phyloP scores from a whole-genome alignment of 2,888 invertebrate species.

The Limnephilus rhombicus region DNA sequence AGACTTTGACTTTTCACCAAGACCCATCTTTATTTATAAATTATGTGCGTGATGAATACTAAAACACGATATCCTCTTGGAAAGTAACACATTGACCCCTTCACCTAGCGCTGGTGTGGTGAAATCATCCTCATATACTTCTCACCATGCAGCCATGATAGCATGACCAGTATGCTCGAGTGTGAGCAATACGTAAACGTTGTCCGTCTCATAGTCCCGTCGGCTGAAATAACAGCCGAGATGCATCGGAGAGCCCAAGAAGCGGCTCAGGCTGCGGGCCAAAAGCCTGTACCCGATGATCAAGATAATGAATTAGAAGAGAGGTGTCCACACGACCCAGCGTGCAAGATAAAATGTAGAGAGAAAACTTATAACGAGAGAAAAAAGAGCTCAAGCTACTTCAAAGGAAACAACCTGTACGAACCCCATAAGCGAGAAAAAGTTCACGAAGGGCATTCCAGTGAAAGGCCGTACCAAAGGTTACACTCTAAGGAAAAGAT shows the following conservation, averaged over 20 bases:
- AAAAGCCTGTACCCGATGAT: neutral
- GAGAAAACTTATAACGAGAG: neutral
- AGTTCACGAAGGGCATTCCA: constrained; percentile 27
- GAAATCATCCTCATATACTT: neutral
- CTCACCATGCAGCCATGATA: neutral
- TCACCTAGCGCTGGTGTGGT: neutral
- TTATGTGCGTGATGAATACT: neutral
- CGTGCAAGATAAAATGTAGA: constrained; percentile 4
- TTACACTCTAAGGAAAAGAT: constrained; percentile 52
- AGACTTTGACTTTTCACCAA: neutral
- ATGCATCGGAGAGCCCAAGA: constrained; percentile 57
- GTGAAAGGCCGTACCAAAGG: constrained; percentile 22
- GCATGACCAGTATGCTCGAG: constrained; percentile 53
- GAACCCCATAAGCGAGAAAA: constrained; percentile 32
- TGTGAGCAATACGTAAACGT: constrained; percentile 59
- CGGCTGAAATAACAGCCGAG: constrained; percentile 57
- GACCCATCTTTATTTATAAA: neutral
- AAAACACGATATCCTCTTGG: neutral
- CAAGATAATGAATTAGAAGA: neutral
- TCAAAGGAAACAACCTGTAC: constrained; percentile 12
- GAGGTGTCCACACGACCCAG: neutral
- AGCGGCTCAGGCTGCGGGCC: constrained; percentile 9
- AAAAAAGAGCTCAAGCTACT: constrained; percentile 7
- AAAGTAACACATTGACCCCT: neutral
- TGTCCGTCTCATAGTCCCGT: constrained; percentile 51